phyloP scores from a whole-genome alignment of 2,797 vertebrate species.

The Coracias cyanogaster region DNA sequence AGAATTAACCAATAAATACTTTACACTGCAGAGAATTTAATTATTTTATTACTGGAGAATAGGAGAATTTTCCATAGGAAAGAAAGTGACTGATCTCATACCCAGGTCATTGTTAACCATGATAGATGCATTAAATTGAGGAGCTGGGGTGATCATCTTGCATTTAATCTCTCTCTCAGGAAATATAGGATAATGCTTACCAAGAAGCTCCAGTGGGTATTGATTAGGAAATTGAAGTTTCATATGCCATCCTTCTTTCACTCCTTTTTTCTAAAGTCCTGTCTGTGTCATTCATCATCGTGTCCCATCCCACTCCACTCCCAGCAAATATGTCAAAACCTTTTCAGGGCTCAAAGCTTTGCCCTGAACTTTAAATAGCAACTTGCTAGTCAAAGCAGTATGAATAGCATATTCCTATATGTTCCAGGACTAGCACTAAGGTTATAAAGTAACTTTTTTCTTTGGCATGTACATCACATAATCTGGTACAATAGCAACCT shows the following conservation, averaged over 20 bases:
- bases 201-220: not conserved
- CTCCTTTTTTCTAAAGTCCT: not conserved
- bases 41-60: constrained; percentile 20
- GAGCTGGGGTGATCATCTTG: not conserved
- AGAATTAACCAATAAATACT: not conserved
- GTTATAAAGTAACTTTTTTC: not conserved
- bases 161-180: not conserved
- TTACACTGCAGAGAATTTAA: not conserved
- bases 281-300: fast-evolving
- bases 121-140: not conserved
- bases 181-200: not conserved
- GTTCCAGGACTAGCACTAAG: not conserved
- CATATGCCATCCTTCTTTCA: not conserved
- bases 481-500: not conserved
- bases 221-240: not conserved
- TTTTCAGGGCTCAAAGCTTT: constrained; percentile 21
- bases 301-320: fast-evolving
- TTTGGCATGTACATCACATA: not conserved
- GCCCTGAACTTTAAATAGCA: constrained; percentile 33
- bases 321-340: not conserved
- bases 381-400: constrained; percentile 1
- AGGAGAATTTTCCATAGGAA: not conserved
- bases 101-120: not conserved
- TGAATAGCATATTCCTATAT: not conserved
- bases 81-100: not conserved